These are phyloP conservation scores for Metopolophium dirhodum DNA, from an alignment of 1,140 invertebrate genomes.

Conservation along the genomic window DNA sequence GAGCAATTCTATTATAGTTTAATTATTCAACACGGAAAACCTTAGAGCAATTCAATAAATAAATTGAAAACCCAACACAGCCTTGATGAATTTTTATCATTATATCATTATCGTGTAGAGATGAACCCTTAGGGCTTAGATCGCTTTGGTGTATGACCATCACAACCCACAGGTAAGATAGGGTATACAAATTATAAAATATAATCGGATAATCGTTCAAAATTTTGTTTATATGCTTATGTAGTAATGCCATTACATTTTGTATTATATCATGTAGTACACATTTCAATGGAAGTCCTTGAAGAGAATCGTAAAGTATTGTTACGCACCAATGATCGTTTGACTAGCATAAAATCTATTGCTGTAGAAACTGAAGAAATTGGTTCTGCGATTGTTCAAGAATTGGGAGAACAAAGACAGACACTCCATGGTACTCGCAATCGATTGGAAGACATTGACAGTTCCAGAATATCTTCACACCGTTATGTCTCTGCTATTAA, in stretches of 20 bases:
- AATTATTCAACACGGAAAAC: background rate
- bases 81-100: background rate
- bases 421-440: conserved; percentile 50
- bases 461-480: conserved; percentile 48
- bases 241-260: background rate
- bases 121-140: background rate
- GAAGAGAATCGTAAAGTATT: conserved; percentile 38
- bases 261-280: background rate
- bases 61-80: background rate
- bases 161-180: background rate
- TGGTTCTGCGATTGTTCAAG: conserved; percentile 56
- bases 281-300: conserved; percentile 28
- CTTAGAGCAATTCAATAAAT: background rate
- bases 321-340: conserved; percentile 54
- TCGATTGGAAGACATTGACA: conserved; percentile 57
- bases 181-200: background rate
- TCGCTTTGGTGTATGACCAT: background rate
- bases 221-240: background rate
- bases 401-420: conserved; percentile 57
- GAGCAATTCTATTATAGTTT: background rate
- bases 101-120: background rate
- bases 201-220: background rate
- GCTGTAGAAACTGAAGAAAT: conserved; percentile 59
- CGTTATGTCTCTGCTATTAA: conserved; percentile 52
- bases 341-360: conserved; percentile 37